Evolutionary conservation across 2,797 vertebrate species (phyloP), one percentile per base, ranked within the genome.

Genomic region (Macrochelys suwanniensis): DNA sequence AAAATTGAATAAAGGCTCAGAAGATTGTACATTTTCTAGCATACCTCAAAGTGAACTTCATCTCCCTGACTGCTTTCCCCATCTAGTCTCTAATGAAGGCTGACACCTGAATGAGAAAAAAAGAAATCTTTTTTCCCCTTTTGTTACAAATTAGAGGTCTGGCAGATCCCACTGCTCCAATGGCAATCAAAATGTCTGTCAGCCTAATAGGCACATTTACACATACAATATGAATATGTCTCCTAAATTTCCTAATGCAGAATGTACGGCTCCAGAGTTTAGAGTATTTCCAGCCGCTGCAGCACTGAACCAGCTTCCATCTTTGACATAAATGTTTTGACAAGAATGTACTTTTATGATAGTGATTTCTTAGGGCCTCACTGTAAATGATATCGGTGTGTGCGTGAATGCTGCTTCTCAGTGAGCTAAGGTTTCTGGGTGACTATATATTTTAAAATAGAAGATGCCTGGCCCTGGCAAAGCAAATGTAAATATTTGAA

Each of bases 1-100:
- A 53, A 95, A 89, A 95, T 81, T 94, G 90, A 94, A 92, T 84
- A 85, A 28, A 83, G 59, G 53, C 65, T 81, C 49, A 81, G 77
- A 80, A 7, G 61, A 78, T 85, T 82, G 82, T 33, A 81, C 23
- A 3, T 47, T 89, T 89, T 89, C 84, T 74, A 94, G 80, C 19
- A 82, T 81, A 84, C 65, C 61, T 59, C 9, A 80, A 82, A 56
- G 42, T 1, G 78, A 21, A 81, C 57, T 89, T 85, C 17, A 2
- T 68, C 49, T 45, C 45, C 11, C 2, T 47, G 49, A 5, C 56
- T 25, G 12, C 37, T 76, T 91, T 88, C 80, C n/a, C 50, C 42
- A 78, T 37, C 54, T 37, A 16, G 42, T 21, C 2, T 56, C 78
- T 89, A 87, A 53, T 54, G 74, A 78, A 76, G 78, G 91, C 57